Evolutionary conservation across 1,140 invertebrate species (phyloP).

Genomic region (Myzus persicae): DNA sequence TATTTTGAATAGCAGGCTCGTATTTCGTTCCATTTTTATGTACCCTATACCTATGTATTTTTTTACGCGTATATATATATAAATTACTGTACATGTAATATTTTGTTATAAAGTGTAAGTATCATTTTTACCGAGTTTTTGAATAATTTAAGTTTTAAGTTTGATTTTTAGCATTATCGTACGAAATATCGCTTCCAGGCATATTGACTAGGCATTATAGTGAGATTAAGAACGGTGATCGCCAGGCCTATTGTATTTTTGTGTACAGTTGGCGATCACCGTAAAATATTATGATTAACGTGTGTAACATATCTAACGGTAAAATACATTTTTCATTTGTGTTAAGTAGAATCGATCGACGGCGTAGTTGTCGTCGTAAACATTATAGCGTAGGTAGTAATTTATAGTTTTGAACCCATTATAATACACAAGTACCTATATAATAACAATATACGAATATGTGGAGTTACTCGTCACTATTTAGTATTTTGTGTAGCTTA

Average conservation of each 20-base stretch:
- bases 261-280: background rate
- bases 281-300: background rate
- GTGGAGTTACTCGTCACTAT: background rate
- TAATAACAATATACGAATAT: background rate
- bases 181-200: constrained; percentile 48
- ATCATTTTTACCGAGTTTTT: background rate
- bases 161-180: constrained; percentile 29
- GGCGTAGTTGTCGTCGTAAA: background rate
- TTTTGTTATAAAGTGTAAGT: constrained; percentile 23
- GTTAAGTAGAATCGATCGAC: background rate
- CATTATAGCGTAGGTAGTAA: background rate
- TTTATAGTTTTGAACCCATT: background rate
- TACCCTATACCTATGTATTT: background rate
- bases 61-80: constrained; percentile 18
- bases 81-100: background rate
- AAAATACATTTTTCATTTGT: background rate
- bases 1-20: constrained; percentile 12
- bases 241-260: background rate
- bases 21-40: background rate
- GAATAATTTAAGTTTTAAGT: constrained; percentile 15
- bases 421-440: background rate
- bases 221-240: constrained; percentile 25
- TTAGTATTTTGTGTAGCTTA: background rate
- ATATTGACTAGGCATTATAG: constrained; percentile 52
- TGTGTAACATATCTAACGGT: background rate